Conservation (phyloP, 2,797 vertebrate genomes). For the Arrhamphus sclerolepis region DNA sequence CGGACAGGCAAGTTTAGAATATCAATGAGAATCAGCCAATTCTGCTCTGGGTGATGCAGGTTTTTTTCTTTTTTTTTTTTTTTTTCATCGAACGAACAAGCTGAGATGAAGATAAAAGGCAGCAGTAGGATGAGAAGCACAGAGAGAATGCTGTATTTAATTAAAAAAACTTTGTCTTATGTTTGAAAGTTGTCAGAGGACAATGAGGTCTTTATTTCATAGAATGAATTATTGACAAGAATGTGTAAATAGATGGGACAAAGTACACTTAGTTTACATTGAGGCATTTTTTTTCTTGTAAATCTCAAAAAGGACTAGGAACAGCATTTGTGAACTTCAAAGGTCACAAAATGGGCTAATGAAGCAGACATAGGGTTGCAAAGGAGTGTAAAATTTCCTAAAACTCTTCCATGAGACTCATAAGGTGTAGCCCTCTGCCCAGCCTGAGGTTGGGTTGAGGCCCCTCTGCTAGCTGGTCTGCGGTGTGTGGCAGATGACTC, state of each 20-base stretch:
- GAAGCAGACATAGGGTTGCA: too few species aligned
- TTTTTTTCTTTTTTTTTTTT: constrained; percentile 15
- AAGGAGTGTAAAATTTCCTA: too few species aligned
- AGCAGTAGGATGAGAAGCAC: constrained; percentile 11
- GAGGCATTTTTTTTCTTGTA: not conserved
- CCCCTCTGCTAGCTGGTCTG: too few species aligned
- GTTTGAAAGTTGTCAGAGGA: constrained; percentile 15
- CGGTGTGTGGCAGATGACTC: too few species aligned
- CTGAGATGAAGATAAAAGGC: constrained; percentile 54
- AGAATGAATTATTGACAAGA: not conserved
- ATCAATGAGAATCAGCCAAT: constrained; percentile 77
- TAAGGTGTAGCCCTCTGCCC: too few species aligned
- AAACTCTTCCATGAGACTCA: too few species aligned
- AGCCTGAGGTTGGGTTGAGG: too few species aligned
- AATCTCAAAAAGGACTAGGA: too few species aligned
- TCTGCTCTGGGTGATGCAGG: constrained; percentile 41
- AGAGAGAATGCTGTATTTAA: not conserved
- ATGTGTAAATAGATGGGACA: too few species aligned
- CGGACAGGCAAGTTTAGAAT: constrained; percentile 73
- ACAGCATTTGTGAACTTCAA: too few species aligned
- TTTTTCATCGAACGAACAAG: constrained; percentile 34
- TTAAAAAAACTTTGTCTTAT: constrained; percentile 10
- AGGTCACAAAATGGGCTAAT: too few species aligned
- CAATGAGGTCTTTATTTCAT: constrained; percentile 13
- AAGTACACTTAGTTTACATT: not conserved